These are phyloP conservation scores for Aptenodytes forsteri DNA, from an alignment of 2,113 vertebrate genomes.

Conservation along the genomic window DNA sequence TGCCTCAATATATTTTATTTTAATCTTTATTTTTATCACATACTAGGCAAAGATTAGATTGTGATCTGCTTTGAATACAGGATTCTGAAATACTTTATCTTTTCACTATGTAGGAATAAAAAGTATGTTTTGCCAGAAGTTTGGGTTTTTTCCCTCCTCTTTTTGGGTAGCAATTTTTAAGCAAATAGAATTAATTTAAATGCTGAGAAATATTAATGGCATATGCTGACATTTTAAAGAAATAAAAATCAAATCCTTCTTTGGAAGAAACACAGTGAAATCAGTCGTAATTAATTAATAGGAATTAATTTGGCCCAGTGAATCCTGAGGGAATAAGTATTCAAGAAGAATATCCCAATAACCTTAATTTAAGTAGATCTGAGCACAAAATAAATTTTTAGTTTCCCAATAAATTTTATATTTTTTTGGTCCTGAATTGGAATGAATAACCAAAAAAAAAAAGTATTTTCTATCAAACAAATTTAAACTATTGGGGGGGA, in stretches of 20 bases:
- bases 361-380: not conserved
- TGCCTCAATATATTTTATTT: not conserved
- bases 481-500: not conserved
- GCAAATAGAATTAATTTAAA: not conserved
- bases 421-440: not conserved
- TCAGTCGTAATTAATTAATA: not conserved
- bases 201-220: not conserved
- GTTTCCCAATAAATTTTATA: not conserved
- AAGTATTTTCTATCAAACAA: not conserved
- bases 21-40: not conserved
- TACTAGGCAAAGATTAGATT: not conserved
- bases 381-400: not conserved
- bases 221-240: not conserved
- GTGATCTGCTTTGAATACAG: not conserved
- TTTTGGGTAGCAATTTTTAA: not conserved
- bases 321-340: not conserved
- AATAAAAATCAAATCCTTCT: not conserved
- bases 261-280: not conserved
- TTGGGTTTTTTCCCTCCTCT: not conserved
- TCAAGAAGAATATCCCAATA: not conserved
- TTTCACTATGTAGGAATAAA: not conserved
- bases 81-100: not conserved
- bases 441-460: not conserved
- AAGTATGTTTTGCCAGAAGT: not conserved
- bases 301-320: not conserved